These are phyloP conservation scores for Philypnodon macrostomus DNA, from an alignment of 2,797 vertebrate species.

Conservation along the genomic window DNA sequence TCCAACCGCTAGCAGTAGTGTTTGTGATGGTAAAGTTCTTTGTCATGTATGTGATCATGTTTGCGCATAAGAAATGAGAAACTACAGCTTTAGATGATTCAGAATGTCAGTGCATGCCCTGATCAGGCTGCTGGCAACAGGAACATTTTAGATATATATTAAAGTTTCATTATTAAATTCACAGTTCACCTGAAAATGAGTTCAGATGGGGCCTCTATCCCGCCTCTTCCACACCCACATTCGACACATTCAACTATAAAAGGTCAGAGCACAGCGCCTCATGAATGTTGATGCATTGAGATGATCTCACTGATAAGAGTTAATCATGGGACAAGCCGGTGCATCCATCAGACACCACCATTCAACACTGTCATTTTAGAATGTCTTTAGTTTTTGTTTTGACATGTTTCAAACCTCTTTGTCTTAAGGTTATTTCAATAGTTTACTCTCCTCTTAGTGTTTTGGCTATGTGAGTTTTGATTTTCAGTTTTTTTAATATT, in stretches of 20 bases:
- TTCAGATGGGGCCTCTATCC: not conserved
- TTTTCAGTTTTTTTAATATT: no score
- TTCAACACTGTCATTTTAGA: not conserved
- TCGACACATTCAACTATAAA: slow-evolving; percentile 13
- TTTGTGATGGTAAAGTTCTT: not conserved
- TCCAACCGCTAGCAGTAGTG: no score
- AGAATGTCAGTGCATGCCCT: slow-evolving; percentile 4
- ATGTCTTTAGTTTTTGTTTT: no score
- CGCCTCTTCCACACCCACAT: slow-evolving; percentile 5
- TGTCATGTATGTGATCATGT: not conserved
- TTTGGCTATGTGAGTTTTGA: no score
- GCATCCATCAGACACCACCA: not conserved
- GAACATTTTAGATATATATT: slow-evolving; percentile 3
- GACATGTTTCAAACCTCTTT: no score
- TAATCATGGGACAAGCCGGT: slow-evolving; percentile 1
- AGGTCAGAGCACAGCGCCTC: slow-evolving; percentile 3
- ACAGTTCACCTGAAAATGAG: slow-evolving; percentile 14
- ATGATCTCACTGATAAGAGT: slow-evolving; percentile 1
- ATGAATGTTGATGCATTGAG: slow-evolving; percentile 13
- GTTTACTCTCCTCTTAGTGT: no score
- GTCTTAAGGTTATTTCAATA: no score
- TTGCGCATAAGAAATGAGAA: not conserved
- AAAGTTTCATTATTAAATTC: slow-evolving; percentile 11
- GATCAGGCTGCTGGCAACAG: slow-evolving; percentile 3
- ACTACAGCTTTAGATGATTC: not conserved